phyloP scores from a whole-genome alignment of 2,888 invertebrate species.

The Lithophane ornitopus region DNA sequence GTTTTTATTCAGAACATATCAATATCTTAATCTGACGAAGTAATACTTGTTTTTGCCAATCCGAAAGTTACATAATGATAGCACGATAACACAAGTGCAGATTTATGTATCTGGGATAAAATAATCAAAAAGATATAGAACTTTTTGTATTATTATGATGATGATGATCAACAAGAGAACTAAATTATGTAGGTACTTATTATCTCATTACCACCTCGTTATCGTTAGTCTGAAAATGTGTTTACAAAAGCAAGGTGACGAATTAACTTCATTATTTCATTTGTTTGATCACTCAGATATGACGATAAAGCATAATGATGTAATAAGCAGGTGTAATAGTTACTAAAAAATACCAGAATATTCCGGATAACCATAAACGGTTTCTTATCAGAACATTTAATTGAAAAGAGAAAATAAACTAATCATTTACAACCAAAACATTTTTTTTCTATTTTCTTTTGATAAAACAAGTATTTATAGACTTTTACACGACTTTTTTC shows the following conservation, averaged over 20 bases:
- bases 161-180: neutral
- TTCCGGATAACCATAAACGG: neutral
- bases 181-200: neutral
- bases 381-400: neutral
- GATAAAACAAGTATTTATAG: neutral
- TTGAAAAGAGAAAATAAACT: neutral
- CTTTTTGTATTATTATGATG: neutral
- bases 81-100: conserved; percentile 14
- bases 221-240: conserved; percentile 10
- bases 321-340: neutral
- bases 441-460: neutral
- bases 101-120: conserved; percentile 18
- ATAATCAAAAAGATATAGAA: conserved; percentile 18
- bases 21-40: neutral
- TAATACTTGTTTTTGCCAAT: conserved; percentile 4
- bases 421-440: neutral
- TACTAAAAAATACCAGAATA: neutral
- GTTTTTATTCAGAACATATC: neutral
- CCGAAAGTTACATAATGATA: conserved; percentile 4
- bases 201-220: conserved; percentile 23
- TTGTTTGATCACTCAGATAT: neutral
- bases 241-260: conserved; percentile 1
- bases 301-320: neutral
- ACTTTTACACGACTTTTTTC: neutral
- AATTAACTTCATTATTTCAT: conserved; percentile 22